phyloP scores from a whole-genome alignment of 1,140 invertebrate genomes.

The Bombus affinis region DNA sequence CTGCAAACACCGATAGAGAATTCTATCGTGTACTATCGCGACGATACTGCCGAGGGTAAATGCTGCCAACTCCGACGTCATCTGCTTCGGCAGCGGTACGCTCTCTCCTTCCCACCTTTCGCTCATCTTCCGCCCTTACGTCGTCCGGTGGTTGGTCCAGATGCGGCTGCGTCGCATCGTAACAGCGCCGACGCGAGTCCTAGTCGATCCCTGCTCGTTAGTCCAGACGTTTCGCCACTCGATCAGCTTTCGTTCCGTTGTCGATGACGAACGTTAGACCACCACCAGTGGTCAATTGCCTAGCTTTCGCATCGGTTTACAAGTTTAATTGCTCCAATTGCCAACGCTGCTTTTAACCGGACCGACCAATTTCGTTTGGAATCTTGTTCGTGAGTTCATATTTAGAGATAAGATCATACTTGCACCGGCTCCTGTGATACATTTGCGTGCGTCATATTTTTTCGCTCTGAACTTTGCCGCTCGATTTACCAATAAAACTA shows the following conservation, averaged over 20 bases:
- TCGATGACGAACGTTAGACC: neutral
- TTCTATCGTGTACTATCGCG: slow-evolving; percentile 10
- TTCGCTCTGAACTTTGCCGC: neutral
- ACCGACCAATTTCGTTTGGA: neutral
- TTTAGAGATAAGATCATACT: too few species aligned
- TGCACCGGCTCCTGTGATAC: too few species aligned
- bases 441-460: too few species aligned
- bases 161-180: slow-evolving; percentile 66
- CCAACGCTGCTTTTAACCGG: neutral
- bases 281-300: neutral
- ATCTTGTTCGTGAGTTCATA: neutral
- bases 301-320: neutral
- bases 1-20: neutral
- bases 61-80: neutral
- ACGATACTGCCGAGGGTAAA: slow-evolving; percentile 38
- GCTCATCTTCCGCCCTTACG: slow-evolving; percentile 26
- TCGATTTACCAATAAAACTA: neutral
- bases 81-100: neutral
- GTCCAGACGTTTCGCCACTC: slow-evolving; percentile 56
- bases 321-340: neutral
- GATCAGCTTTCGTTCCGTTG: slow-evolving; percentile 34
- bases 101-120: slow-evolving; percentile 14
- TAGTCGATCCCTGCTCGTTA: slow-evolving; percentile 43
- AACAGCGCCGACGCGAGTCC: slow-evolving; percentile 63
- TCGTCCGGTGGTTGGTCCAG: slow-evolving; percentile 53